Evolutionary conservation across 1,140 invertebrate species (phyloP), one percentile per base, ranked within the genome.

Genomic region (Drosophila melanica): DNA sequence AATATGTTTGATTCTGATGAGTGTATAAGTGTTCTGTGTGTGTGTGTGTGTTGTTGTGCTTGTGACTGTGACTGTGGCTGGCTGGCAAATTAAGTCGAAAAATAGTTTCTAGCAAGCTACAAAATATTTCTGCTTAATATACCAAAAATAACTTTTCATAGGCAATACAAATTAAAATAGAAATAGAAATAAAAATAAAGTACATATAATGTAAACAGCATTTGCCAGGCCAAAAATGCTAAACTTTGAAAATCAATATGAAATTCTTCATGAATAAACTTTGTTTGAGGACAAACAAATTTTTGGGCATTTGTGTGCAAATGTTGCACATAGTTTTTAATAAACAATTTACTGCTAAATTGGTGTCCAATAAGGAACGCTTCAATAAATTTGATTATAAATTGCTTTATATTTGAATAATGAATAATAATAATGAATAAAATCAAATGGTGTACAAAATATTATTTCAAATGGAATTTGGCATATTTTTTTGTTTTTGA

Each of bases 261-360:
- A 35, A 35, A 35, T 35, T 35, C 33, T 35, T 23, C 3, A 3
- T 14, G 37, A 11, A 20, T 16, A 54, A 47, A 63, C n/a, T 23
- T 47, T 39, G 20, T 68, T 50, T 37, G 47, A 10, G 47, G 10
- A 27, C 10, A 42, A 41, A 39, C 37, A 33, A 35, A 35, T 35
- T 45, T 55, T 57, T 30, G 11, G 3, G 37, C 18, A 41, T 55
- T 23, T 23, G 27, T 20, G 37, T 54, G 50, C 50, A 64, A 44
- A 54, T 55, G 39, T 16, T 64, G 20, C 14, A 42, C 37, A n/a
- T 10, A 64, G 27, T 64, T 64, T 39, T 64, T 64, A 42, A 33
- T 54, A 50, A 53, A 53, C 48, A 53, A 33, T 57, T 44, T 54
- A 23, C 39, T 35, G 42, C 18, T 35, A 64, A 57, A 65, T 64